Percentiles rank a stretch among this genome's conserved stretches.
Conservation (phyloP, 2,113 vertebrate genomes). For the Sylvia atricapilla region DNA sequence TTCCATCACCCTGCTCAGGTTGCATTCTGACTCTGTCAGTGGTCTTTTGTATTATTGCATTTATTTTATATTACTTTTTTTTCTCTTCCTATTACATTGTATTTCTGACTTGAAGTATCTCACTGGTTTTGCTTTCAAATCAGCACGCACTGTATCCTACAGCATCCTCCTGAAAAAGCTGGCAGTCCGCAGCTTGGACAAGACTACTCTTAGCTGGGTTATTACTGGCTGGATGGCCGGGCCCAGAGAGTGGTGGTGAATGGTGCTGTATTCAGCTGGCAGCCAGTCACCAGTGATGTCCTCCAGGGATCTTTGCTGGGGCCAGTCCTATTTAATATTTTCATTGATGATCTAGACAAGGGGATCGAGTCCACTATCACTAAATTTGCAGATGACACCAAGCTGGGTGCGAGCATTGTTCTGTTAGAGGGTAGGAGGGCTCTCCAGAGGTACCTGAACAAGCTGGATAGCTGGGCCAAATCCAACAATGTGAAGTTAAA, state of each 20-base stretch:
- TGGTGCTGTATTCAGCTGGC: not conserved
- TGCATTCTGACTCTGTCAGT: too few species aligned
- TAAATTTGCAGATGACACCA: not conserved
- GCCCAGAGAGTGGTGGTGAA: not conserved
- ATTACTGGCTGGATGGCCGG: too few species aligned
- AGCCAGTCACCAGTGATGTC: accelerated
- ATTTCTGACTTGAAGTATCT: too few species aligned
- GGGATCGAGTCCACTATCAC: not conserved
- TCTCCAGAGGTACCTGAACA: not conserved
- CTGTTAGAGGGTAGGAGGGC: not conserved
- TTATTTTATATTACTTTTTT: too few species aligned
- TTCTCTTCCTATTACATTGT: too few species aligned
- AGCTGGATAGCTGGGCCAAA: too few species aligned
- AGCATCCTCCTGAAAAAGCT: not conserved
- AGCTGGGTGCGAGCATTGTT: too few species aligned
- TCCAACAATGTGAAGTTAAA: not conserved
- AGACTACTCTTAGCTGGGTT: not conserved
- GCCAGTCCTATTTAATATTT: not conserved
- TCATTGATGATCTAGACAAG: not conserved
- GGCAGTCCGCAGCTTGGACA: not conserved
- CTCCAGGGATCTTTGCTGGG: not conserved
- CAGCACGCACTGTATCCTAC: not conserved
- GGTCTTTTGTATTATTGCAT: too few species aligned
- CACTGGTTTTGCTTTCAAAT: too few species aligned
- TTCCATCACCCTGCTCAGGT: too few species aligned